Evolutionary conservation across 2,113 vertebrate species (phyloP), one percentile per base, ranked within the genome.

Genomic region (Taurulus bubalis): DNA sequence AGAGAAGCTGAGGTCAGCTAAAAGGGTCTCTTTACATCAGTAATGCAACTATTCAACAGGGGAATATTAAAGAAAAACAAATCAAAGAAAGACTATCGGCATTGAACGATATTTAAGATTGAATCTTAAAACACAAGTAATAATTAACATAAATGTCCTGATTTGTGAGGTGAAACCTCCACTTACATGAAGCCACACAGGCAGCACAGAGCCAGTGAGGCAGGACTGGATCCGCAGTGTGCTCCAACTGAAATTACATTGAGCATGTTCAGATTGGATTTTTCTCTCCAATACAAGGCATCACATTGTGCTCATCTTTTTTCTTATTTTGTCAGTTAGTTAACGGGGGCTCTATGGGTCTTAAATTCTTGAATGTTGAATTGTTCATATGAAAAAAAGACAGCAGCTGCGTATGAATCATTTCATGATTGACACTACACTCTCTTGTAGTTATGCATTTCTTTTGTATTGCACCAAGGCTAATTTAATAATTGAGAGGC

Each of bases 91-190:
- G 53, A 49, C 71, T 22, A n/a, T 77, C 32, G 79, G 80, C 71
- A 69, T 12, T 66, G 11, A 81, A 80, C 80, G 70, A 59, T 75
- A 84, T 80, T 80, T 22, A 76, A 88, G 75, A 86, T 72, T 77
- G 88, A 78, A 86, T 62, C 34, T 80, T 83, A 87, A 75, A 79
- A 82, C 77, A 84, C 64, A 76, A 71, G 71, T 71, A 67, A 83
- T 69, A 73, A 83, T 58, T 73, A 81, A 77, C 34, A 80, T 67
- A 76, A 72, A 79, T 58, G 73, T 81, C 69, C 76, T 75, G 77
- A 90, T 89, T 71, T 79, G 59, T 64, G 71, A 53, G 63, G 67
- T 38, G 34, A 9, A 62, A 32, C 34, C 62, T 75, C 79, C 77
- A 75, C 36, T 74, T 83, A 51, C 55, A 81, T 75, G 73, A 83